phyloP scores from a whole-genome alignment of 2,888 invertebrate species.

The Odontocolon sp. region DNA sequence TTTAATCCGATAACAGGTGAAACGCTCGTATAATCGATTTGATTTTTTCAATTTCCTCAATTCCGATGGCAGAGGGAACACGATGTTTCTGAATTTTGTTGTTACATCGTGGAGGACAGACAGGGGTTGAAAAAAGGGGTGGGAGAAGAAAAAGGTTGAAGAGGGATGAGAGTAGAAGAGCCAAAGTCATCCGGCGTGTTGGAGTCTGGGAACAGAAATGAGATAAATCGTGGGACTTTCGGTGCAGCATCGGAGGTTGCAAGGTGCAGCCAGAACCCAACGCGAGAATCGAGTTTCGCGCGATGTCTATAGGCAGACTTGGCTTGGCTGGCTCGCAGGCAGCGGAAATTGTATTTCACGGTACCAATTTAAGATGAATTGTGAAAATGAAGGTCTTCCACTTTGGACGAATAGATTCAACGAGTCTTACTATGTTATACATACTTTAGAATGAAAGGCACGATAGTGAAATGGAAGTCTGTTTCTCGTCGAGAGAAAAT shows the following conservation, averaged over 20 bases:
- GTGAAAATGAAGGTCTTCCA: slow-evolving; percentile 62
- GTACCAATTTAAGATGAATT: slow-evolving; percentile 69
- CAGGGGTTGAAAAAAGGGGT: not conserved
- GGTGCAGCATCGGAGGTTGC: slow-evolving; percentile 19
- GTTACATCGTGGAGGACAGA: slow-evolving; percentile 13
- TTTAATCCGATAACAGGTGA: slow-evolving; percentile 8
- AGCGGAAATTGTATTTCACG: slow-evolving; percentile 71
- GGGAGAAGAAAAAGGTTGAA: not conserved
- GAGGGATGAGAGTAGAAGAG: slow-evolving; percentile 19
- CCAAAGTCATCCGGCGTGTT: slow-evolving; percentile 54
- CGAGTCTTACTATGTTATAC: slow-evolving; percentile 14
- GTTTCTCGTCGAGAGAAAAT: too few species aligned
- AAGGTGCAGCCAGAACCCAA: slow-evolving; percentile 27
- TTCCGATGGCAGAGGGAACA: not conserved
- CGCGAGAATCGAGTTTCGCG: slow-evolving; percentile 47
- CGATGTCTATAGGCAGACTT: slow-evolving; percentile 14
- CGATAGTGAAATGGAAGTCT: too few species aligned
- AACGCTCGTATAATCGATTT: slow-evolving; percentile 15
- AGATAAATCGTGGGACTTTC: slow-evolving; percentile 56
- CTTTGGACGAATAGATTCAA: slow-evolving; percentile 53
- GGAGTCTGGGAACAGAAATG: slow-evolving; percentile 50
- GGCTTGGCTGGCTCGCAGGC: slow-evolving; percentile 53
- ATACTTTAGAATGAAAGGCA: too few species aligned
- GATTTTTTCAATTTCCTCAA: slow-evolving; percentile 51
- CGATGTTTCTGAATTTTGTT: slow-evolving; percentile 51